Evolutionary conservation across 2,888 invertebrate genomes (phyloP).

Genomic region (Ametastegia equiseti): DNA sequence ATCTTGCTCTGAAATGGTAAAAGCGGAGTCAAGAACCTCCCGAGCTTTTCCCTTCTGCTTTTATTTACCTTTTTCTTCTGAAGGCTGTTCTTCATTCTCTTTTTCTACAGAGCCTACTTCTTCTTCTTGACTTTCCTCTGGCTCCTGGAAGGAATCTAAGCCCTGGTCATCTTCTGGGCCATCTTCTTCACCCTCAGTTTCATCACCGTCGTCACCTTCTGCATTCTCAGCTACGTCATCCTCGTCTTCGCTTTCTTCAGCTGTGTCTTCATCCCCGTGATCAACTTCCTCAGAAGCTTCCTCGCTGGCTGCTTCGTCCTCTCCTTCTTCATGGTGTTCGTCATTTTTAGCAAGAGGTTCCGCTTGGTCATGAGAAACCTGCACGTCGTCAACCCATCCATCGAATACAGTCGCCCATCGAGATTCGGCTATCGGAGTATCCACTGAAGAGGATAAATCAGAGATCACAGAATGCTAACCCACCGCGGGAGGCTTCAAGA

Average conservation of each 20-base stretch:
- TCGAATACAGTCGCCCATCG: slow-evolving; percentile 86
- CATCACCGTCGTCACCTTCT: slow-evolving; percentile 63
- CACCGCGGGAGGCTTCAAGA: not conserved
- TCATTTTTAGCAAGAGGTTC: slow-evolving; percentile 74
- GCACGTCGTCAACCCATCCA: slow-evolving; percentile 86
- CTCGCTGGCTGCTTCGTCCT: slow-evolving; percentile 68
- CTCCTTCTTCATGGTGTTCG: slow-evolving; percentile 76
- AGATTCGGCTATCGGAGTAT: slow-evolving; percentile 81
- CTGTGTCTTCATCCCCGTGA: slow-evolving; percentile 77
- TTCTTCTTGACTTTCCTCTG: slow-evolving; percentile 72
- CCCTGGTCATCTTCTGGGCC: slow-evolving; percentile 72
- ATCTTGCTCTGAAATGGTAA: slow-evolving; percentile 51
- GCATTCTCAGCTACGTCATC: slow-evolving; percentile 76
- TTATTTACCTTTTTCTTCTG: slow-evolving; percentile 57
- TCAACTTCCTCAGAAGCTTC: slow-evolving; percentile 70
- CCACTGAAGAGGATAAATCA: slow-evolving; percentile 75
- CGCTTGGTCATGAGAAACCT: slow-evolving; percentile 70
- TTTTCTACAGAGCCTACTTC: slow-evolving; percentile 60
- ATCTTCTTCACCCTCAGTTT: slow-evolving; percentile 70
- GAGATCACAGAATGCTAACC: not conserved
- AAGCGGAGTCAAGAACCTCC: not conserved
- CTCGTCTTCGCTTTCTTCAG: slow-evolving; percentile 77
- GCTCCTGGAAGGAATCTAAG: slow-evolving; percentile 65
- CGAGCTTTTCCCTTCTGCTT: not conserved
- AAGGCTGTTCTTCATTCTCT: slow-evolving; percentile 57